Evolutionary conservation across 23 tunicate genomes (phyloP).

Genomic region (Phallusia fumigata): DNA sequence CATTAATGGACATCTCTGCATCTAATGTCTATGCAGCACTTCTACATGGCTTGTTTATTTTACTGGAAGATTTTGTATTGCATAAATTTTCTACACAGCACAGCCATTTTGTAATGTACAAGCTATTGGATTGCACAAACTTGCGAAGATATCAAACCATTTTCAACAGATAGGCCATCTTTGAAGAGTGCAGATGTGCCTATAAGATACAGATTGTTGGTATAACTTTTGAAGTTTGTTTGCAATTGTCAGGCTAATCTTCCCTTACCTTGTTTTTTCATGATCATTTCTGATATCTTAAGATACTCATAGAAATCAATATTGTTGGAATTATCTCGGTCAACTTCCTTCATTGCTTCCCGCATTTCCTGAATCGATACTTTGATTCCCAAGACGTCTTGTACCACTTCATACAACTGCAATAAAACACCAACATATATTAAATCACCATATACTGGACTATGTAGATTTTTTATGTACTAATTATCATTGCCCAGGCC

Average conservation of each 20-base stretch:
- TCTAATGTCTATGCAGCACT: background rate
- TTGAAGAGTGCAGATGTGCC: conserved; percentile 43
- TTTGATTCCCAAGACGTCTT: conserved; percentile 33
- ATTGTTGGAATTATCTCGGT: conserved; percentile 46
- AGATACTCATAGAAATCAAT: conserved; percentile 64
- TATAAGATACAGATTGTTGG: conserved; percentile 19
- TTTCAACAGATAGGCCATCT: conserved; percentile 18
- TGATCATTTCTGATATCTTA: conserved; percentile 58
- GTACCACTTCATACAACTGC: conserved; percentile 55
- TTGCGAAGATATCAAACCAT: conserved; percentile 21
- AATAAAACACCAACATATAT: too few relatives aligned
- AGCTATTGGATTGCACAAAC: conserved; percentile 39
- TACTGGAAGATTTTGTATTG: too few relatives aligned
- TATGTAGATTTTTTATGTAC: too few relatives aligned
- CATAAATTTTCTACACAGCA: too few relatives aligned
- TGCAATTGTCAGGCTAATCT: background rate
- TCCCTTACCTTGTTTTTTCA: conserved; percentile 46
- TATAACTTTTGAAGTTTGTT: too few relatives aligned
- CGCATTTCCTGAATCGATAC: conserved; percentile 42
- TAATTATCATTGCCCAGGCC: too few relatives aligned
- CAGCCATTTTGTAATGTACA: too few relatives aligned
- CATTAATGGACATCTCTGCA: too few relatives aligned
- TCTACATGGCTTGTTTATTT: too few relatives aligned
- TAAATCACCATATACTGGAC: too few relatives aligned
- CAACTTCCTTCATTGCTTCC: conserved; percentile 58